Conservation (phyloP, 2,797 vertebrate species). For the Pelobates cultripes region DNA sequence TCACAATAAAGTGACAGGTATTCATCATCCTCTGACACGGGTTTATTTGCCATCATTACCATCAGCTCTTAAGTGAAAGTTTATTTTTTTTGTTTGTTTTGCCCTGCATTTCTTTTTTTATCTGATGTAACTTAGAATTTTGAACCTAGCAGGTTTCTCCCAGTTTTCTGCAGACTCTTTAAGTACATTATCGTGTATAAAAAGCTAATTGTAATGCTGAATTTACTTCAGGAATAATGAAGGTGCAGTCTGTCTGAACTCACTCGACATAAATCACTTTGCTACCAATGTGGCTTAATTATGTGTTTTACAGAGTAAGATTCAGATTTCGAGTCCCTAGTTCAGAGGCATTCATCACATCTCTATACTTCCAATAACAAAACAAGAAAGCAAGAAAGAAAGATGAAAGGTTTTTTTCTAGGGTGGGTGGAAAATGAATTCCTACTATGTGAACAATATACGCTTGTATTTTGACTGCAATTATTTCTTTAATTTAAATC, state of each 20-base stretch:
- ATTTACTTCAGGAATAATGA: conserved; percentile 12
- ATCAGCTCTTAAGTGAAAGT: no score
- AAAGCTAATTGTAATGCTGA: not conserved
- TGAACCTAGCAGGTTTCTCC: no score
- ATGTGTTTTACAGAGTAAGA: not conserved
- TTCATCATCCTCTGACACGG: no score
- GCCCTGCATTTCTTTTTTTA: no score
- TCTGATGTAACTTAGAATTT: no score
- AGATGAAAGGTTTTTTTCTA: conserved; percentile 21
- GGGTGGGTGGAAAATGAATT: conserved; percentile 4
- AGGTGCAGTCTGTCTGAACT: not conserved
- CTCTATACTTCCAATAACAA: not conserved
- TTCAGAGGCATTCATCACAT: conserved; percentile 2
- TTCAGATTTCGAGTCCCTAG: not conserved
- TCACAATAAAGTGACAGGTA: no score
- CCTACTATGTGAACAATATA: not conserved
- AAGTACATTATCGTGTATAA: not conserved
- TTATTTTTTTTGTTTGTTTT: no score
- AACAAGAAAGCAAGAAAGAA: conserved; percentile 9
- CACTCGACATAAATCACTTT: conserved; percentile 6
- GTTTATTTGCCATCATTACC: no score
- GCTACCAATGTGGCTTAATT: not conserved
- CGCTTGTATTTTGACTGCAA: not conserved
- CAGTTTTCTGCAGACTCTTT: not conserved
- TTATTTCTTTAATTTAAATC: no score